These are phyloP conservation scores for Arbacia lixula DNA, from an alignment of 53 echinoderm and acorn worm genomes.

Conservation along the genomic window DNA sequence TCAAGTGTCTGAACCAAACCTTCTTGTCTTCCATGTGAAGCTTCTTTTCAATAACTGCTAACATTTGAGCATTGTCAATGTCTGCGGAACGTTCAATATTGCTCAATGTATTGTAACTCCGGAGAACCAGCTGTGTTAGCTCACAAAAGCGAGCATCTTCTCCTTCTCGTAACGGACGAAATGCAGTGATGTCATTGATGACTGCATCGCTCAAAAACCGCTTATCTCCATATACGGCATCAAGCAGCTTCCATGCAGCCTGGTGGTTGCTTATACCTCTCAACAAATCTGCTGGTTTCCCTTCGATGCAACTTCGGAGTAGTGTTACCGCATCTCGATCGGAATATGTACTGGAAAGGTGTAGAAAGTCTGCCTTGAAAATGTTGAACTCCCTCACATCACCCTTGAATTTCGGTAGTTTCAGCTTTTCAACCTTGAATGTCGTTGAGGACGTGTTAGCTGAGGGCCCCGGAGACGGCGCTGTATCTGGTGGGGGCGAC, in stretches of 20 bases:
- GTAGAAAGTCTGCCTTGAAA: conserved; percentile 26
- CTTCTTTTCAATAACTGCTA: conserved; percentile 43
- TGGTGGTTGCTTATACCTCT: conserved; percentile 30
- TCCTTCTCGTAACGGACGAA: conserved; percentile 48
- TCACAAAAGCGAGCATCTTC: conserved; percentile 64
- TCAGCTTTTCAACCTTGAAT: conserved; percentile 31
- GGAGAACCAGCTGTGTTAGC: conserved; percentile 37
- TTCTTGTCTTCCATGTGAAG: conserved; percentile 39
- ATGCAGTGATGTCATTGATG: conserved; percentile 42
- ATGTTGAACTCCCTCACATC: conserved; percentile 23
- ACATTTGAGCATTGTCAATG: conserved; percentile 36
- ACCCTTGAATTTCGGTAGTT: conserved; percentile 32
- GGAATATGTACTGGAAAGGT: neutral
- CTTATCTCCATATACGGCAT: conserved; percentile 57
- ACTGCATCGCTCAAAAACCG: conserved; percentile 57
- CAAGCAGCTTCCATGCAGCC: conserved; percentile 44
- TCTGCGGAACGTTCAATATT: conserved; percentile 44
- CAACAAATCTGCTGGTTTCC: conserved; percentile 18
- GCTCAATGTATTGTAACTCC: conserved; percentile 61
- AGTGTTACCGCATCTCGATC: conserved; percentile 17
- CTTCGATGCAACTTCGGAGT: conserved; percentile 17
- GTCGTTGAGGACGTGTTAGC: neutral
- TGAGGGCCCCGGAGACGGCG: neutral
- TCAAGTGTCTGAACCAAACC: conserved; percentile 26
- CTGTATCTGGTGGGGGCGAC: neutral